phyloP scores from a whole-genome alignment of 2,797 vertebrate species.

The Crax fasciolata region DNA sequence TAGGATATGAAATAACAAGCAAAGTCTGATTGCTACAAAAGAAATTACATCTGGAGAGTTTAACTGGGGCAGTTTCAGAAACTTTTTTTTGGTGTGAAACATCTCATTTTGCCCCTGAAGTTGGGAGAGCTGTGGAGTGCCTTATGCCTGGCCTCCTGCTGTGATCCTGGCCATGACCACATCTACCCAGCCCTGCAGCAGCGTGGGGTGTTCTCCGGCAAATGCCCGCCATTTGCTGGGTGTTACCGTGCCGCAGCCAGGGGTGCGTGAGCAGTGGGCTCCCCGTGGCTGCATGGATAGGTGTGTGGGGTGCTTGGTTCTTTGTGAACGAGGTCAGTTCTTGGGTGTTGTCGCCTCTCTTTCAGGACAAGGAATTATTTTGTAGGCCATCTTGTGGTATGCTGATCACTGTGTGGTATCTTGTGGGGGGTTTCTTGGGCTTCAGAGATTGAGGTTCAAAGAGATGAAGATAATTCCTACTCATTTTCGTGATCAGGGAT shows the following conservation, averaged over 20 bases:
- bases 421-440: background rate
- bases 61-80: constrained; percentile 67
- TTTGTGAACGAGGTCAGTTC: background rate
- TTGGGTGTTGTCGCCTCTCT: background rate
- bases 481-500: background rate
- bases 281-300: accelerated
- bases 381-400: background rate
- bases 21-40: constrained; percentile 79
- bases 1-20: constrained; percentile 77
- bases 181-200: background rate
- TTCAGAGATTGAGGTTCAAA: background rate
- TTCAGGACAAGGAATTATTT: background rate
- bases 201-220: background rate
- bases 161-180: background rate
- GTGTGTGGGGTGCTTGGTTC: background rate
- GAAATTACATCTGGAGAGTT: constrained; percentile 76
- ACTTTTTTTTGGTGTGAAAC: constrained; percentile 46
- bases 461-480: background rate
- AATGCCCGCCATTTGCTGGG: background rate
- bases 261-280: background rate
- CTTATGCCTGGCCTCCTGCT: background rate
- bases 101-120: background rate
- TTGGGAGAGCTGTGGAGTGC: background rate
- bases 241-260: background rate
- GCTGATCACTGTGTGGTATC: background rate